Conservation (phyloP, 2,888 invertebrate species). For the Acanthococcus lagerstroemiae region DNA sequence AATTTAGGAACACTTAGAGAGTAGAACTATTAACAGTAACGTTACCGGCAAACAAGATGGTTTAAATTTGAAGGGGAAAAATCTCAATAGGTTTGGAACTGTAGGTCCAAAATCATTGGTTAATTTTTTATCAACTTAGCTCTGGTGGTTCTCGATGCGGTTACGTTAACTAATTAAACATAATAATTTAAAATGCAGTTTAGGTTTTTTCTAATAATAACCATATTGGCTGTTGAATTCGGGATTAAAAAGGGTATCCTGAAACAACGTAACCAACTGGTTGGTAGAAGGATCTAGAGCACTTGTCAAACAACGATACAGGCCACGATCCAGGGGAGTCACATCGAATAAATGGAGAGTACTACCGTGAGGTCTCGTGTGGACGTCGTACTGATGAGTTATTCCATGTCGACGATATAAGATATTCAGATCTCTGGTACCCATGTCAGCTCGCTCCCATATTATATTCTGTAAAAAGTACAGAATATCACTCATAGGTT, state of each 20-base stretch:
- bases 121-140: too few relatives aligned
- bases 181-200: too few relatives aligned
- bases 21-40: too few relatives aligned
- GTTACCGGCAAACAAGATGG: too few relatives aligned
- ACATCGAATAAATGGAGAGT: constrained; percentile 36
- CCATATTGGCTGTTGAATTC: constrained; percentile 17
- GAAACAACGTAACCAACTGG: constrained; percentile 37
- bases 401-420: constrained; percentile 37
- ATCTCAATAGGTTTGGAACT: too few relatives aligned
- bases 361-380: constrained; percentile 36
- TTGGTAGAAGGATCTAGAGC: constrained; percentile 35
- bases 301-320: constrained; percentile 38
- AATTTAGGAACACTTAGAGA: too few relatives aligned
- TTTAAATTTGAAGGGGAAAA: too few relatives aligned
- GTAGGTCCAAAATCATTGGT: too few relatives aligned
- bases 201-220: constrained; percentile 9
- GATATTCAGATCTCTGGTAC: constrained; percentile 36
- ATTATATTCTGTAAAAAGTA: constrained; percentile 37
- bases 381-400: constrained; percentile 37
- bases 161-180: too few relatives aligned
- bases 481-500: background rate
- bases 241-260: constrained; percentile 38
- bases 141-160: too few relatives aligned
- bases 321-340: constrained; percentile 37
- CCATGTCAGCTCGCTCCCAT: constrained; percentile 39